Evolutionary conservation across 37 sponge, comb jelly and placozoan species (phyloP).

Genomic region (Aplysina aerophoba): DNA sequence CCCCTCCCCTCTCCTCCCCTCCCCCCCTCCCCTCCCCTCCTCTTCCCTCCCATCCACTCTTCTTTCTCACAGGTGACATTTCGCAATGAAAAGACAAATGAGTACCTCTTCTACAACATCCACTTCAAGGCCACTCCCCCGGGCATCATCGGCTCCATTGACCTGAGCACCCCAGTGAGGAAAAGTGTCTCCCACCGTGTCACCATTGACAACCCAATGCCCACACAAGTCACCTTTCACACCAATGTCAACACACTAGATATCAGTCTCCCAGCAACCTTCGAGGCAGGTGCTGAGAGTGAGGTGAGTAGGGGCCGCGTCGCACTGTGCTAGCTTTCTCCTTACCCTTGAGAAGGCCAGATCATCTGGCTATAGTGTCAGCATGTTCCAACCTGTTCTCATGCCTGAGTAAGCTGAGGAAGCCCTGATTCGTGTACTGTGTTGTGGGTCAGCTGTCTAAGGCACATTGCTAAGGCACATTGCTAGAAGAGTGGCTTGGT

Average conservation of each 20-base stretch:
- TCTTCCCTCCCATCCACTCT: background rate
- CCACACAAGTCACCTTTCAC: constrained; percentile 77
- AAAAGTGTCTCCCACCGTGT: constrained; percentile 81
- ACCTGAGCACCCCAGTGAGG: constrained; percentile 88
- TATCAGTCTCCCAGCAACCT: constrained; percentile 89
- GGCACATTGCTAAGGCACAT: too few species aligned
- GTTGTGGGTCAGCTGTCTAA: too few species aligned
- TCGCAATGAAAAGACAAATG: constrained; percentile 88
- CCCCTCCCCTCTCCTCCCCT: background rate
- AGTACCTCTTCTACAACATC: constrained; percentile 91
- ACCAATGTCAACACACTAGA: constrained; percentile 79
- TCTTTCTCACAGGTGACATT: constrained; percentile 81
- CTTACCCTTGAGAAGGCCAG: background rate
- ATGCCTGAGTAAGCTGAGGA: too few species aligned
- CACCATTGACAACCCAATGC: constrained; percentile 88
- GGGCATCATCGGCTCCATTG: constrained; percentile 84
- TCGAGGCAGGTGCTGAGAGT: constrained; percentile 87
- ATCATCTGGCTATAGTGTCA: background rate
- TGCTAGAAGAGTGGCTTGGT: too few species aligned
- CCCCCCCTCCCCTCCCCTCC: background rate
- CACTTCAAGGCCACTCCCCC: constrained; percentile 88
- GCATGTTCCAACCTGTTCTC: too few species aligned
- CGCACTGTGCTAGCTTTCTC: too few species aligned
- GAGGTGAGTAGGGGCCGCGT: constrained; percentile 45
- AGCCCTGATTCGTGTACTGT: too few species aligned